phyloP scores from a whole-genome alignment of 1,140 invertebrate genomes.

The Aethina tumida region DNA sequence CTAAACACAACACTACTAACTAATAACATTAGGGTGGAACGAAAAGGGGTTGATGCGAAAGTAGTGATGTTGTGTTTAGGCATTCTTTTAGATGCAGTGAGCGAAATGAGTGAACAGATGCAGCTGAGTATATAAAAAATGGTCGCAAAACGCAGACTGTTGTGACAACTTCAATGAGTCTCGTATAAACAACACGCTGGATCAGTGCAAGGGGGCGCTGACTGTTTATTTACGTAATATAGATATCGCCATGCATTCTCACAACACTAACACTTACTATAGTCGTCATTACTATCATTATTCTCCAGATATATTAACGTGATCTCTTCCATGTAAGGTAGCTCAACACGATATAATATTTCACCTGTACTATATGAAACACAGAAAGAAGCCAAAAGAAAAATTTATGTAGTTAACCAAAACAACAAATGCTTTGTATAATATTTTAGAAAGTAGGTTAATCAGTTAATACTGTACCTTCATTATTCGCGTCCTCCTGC shows the following conservation, averaged over 20 bases:
- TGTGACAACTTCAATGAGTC: too few species aligned
- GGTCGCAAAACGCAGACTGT: too few species aligned
- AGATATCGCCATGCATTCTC: slow-evolving; percentile 38
- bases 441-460: slow-evolving; percentile 2
- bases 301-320: slow-evolving; percentile 82
- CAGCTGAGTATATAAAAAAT: too few species aligned
- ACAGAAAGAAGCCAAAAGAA: slow-evolving; percentile 46
- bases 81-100: too few species aligned
- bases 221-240: too few species aligned
- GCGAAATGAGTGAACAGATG: too few species aligned
- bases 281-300: slow-evolving; percentile 49
- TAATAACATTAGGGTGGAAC: too few species aligned
- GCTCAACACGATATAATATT: slow-evolving; percentile 82
- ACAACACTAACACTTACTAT: slow-evolving; percentile 53
- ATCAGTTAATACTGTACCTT: slow-evolving; percentile 57
- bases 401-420: slow-evolving; percentile 36
- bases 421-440: slow-evolving; percentile 19
- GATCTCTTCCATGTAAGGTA: slow-evolving; percentile 82
- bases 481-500: slow-evolving; percentile 76
- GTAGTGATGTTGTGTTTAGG: too few species aligned
- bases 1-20: too few species aligned
- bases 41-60: too few species aligned
- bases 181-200: too few species aligned
- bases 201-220: slow-evolving; percentile 24
- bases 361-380: slow-evolving; percentile 64